Percentiles rank a stretch among this genome's conserved stretches.
These are phyloP conservation scores for Drosophila koepferae DNA, from an alignment of 2,888 invertebrate species.

Conservation along the genomic window DNA sequence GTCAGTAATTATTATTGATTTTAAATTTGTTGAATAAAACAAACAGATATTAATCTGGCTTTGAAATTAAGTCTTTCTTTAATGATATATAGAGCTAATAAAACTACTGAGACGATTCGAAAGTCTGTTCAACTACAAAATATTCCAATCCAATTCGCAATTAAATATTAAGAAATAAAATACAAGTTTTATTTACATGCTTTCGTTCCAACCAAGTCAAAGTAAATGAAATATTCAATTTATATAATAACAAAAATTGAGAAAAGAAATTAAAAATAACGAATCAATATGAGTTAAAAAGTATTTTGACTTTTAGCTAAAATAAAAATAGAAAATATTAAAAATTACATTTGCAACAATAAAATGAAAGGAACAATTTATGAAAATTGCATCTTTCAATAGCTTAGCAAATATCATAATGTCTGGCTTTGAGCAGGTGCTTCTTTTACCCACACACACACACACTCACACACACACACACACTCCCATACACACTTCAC, in stretches of 20 bases:
- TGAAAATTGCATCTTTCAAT: neutral
- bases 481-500: neutral
- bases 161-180: too few species aligned
- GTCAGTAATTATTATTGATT: too few species aligned
- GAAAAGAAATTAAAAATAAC: neutral
- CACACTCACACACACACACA: conserved; percentile 9
- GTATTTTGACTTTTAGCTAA: neutral
- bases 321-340: neutral
- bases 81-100: too few species aligned
- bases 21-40: too few species aligned
- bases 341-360: neutral
- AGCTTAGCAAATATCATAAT: neutral
- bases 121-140: too few species aligned
- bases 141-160: too few species aligned
- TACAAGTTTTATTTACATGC: neutral
- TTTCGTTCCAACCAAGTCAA: neutral
- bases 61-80: too few species aligned
- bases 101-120: too few species aligned
- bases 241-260: neutral
- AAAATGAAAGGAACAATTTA: neutral
- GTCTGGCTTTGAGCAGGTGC: neutral
- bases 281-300: neutral
- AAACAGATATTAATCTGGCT: too few species aligned
- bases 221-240: neutral
- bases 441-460: conserved; percentile 18